A percentile compares a stretch with the other conserved stretches of the same genome.
These are phyloP conservation scores for Ispidina lecontei DNA, from an alignment of 2,797 vertebrate genomes.

Conservation along the genomic window DNA sequence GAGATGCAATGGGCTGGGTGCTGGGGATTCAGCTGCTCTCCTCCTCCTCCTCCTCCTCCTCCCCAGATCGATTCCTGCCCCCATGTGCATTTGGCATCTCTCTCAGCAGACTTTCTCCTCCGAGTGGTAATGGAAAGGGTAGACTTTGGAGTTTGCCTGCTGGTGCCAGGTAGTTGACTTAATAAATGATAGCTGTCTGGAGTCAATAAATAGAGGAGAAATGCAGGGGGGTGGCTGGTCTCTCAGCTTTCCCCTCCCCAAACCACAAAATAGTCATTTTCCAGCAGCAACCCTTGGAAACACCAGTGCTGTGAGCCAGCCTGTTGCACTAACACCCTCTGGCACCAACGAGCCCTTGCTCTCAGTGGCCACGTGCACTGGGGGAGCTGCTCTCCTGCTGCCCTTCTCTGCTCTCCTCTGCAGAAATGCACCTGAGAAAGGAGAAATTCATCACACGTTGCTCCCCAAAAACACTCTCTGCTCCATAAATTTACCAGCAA, in stretches of 20 bases:
- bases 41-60: neutral
- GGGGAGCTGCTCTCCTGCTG: too few relatives aligned
- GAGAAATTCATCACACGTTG: too few relatives aligned
- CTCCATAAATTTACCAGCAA: too few relatives aligned
- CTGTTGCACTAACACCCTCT: neutral
- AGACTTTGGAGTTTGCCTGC: slow-evolving; percentile 50
- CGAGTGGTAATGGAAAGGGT: slow-evolving; percentile 57
- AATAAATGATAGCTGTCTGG: slow-evolving; percentile 71
- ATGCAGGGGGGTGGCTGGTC: neutral
- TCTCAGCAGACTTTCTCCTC: slow-evolving; percentile 59
- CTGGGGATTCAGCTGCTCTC: slow-evolving; percentile 63
- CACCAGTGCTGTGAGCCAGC: slow-evolving; percentile 7
- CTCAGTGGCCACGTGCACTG: too few relatives aligned
- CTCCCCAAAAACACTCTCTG: too few relatives aligned
- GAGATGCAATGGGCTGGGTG: slow-evolving; percentile 16
- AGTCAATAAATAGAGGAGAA: slow-evolving; percentile 47
- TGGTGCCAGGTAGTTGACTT: slow-evolving; percentile 70
- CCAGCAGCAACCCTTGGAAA: neutral
- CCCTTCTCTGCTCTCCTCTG: too few relatives aligned
- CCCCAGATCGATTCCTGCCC: slow-evolving; percentile 68
- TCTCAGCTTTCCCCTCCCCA: neutral
- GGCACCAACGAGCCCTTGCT: too few relatives aligned
- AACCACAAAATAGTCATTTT: neutral
- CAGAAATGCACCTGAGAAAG: too few relatives aligned
- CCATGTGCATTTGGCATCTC: slow-evolving; percentile 47